Evolutionary conservation across 2,888 invertebrate species (phyloP), one percentile per base, ranked within the genome.

Genomic region (Hermaeophaga mercurialis): DNA sequence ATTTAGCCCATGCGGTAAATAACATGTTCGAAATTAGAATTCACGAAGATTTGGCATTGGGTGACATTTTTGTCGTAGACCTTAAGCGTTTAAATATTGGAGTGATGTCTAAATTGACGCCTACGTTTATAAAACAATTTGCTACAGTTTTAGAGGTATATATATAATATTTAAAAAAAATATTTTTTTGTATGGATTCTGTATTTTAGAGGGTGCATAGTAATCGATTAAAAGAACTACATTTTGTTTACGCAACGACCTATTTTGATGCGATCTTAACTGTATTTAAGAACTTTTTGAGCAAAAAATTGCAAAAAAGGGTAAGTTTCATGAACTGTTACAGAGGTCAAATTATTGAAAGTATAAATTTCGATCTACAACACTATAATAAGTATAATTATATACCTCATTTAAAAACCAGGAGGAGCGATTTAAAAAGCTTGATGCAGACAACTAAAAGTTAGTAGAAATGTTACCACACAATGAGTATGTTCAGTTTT

Each of bases 21-120:
- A 59, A 62, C 26, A 14, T 57, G 8, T 48, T 48, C 11, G 62
- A 62, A 38, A 8, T 59, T 14, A 17, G 59, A 19, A 19, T 62
- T 5, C 46, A 56, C 7, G 59, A 59, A 43, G 62, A 59, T 22
- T 12, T 56, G 2, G 55, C 45, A 4, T 31, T 57, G 15, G 59
- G 59, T n/a, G 39, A 36, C 8, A 44, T 58, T 46, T 55, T 46
- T 41, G 44, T 62, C 1, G 41, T 49, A 8, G 62, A 62, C 33
- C 55, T 41, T 9, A 12, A 19, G 12, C 31, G 19, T 9, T 7
- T 57, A 2, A 57, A 38, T 33, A 14, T 57, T 4, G 55, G 57
- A 2, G 52, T 54, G 18, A 22, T 49, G n/a, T 24, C 52, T 8
- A 56, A 59, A 49, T 33, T 55, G 5, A 62, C 36, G 28, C 59